A percentile compares a stretch with the other conserved stretches of the same genome.
Conservation (phyloP, 2,888 invertebrate genomes). For the Hyppa rectilinea region DNA sequence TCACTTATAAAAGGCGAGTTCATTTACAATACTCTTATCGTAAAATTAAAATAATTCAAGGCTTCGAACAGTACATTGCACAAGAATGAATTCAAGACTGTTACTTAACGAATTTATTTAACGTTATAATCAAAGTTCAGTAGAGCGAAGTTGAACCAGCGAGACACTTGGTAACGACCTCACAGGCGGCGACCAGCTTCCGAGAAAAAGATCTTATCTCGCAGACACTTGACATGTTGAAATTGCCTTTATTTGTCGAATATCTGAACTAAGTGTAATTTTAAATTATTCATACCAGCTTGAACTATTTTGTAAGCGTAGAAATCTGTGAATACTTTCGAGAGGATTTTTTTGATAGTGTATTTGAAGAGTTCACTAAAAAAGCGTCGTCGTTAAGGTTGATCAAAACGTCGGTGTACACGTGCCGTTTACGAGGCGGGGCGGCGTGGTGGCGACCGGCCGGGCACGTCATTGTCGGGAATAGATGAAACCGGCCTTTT, state of each 20-base stretch:
- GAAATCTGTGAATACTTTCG: conserved; percentile 5
- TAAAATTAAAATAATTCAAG: conserved; percentile 29
- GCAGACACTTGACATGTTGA: conserved; percentile 52
- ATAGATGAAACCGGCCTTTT: conserved; percentile 74
- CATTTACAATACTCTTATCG: neutral
- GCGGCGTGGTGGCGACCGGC: conserved; percentile 41
- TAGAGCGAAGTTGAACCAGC: conserved; percentile 51
- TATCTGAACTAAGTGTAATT: conserved; percentile 33
- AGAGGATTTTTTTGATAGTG: neutral
- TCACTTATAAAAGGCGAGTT: neutral
- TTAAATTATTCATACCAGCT: conserved; percentile 30
- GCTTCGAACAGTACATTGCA: conserved; percentile 1
- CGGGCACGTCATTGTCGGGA: conserved; percentile 68
- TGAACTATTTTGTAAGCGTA: conserved; percentile 5
- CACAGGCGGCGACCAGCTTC: conserved; percentile 47
- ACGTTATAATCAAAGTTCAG: conserved; percentile 58
- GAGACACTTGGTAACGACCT: conserved; percentile 60
- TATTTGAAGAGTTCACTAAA: conserved; percentile 40
- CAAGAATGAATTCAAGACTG: conserved; percentile 44
- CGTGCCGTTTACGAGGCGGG: conserved; percentile 47
- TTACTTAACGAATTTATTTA: conserved; percentile 60
- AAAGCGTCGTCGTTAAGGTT: conserved; percentile 30
- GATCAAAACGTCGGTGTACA: conserved; percentile 43
- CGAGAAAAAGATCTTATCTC: conserved; percentile 58
- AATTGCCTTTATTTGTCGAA: conserved; percentile 59